Evolutionary conservation across 2,888 invertebrate species (phyloP), one percentile per base, ranked within the genome.

Genomic region (Therioaphis trifolii): DNA sequence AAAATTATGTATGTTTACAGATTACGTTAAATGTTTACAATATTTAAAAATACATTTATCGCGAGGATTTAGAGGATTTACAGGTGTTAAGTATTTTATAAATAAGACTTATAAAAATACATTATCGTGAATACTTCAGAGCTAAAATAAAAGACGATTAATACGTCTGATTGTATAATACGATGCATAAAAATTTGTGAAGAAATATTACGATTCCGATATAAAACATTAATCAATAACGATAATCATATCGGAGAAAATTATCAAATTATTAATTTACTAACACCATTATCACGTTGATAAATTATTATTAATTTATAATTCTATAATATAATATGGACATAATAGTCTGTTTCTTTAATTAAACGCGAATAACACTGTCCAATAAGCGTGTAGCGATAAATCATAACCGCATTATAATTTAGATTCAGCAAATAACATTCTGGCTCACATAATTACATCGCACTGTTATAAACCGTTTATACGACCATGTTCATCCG

Each of bases 11-110:
- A 63, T 49, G 27, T 49, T 46, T 46, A 27, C 18, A 27, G 27
- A 40, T 71, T 71, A 15, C 46, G 43, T 43, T 27, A 18, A 71
- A 71, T 12, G 27, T 12, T 68, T 46, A 24, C 12, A n/a, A 52
- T 49, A n/a, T 18, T 35, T 74, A 74, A 55, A 74, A 74, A 55
- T 74, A 74, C 11, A 15, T 55, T 74, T 21, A 55, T 55, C 74
- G 15, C 21, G 40, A 55, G 21, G 4, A 40, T 55, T 74, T 74
- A 24, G 21, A 74, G 15, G 18, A 58, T 58, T 75, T 75, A 40
- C 74, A 75, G 58, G 74, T 75, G 74, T 24, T 35, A 72, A 72
- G 4, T 52, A 21, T 55, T 72, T 35, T 72, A 21, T 72, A 52
- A 52, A 52, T 72, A 52, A 72, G 11, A 58, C 58, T 58, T 58